These are phyloP conservation scores for Sinella curviseta DNA, from an alignment of 1,140 invertebrate genomes.

Conservation along the genomic window DNA sequence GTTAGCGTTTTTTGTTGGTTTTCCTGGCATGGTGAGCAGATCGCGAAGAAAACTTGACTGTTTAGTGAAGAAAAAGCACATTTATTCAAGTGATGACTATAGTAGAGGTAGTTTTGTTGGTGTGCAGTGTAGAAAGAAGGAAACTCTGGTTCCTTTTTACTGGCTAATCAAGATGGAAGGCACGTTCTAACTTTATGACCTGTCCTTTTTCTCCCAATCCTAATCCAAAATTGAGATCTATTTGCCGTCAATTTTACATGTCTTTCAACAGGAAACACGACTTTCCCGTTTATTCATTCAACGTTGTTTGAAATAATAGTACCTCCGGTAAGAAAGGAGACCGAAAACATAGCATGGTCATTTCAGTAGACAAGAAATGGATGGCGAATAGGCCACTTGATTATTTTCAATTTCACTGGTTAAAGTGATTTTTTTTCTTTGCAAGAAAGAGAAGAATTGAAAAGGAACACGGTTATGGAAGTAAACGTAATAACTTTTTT, in stretches of 20 bases:
- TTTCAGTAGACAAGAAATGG: background rate
- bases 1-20: background rate
- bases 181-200: slow-evolving; percentile 43
- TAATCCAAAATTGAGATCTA: slow-evolving; percentile 44
- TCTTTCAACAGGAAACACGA: slow-evolving; percentile 22
- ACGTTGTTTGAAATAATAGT: background rate
- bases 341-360: background rate
- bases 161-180: slow-evolving; percentile 33
- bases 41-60: background rate
- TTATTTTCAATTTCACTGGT: slow-evolving; percentile 20
- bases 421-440: background rate
- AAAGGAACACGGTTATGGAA: no score
- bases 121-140: background rate
- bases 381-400: slow-evolving; percentile 12
- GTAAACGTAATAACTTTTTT: no score
- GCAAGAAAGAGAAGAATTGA: background rate
- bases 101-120: background rate
- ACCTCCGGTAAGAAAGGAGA: background rate
- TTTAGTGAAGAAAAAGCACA: background rate
- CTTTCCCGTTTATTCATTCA: slow-evolving; percentile 12
- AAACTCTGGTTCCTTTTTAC: background rate
- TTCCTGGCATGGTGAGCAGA: background rate
- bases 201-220: slow-evolving; percentile 39
- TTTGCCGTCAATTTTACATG: slow-evolving; percentile 38
- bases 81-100: background rate